Evolutionary conservation across 2,888 invertebrate genomes (phyloP), one percentile per base, ranked within the genome.

Genomic region (Clistopyga incitator): DNA sequence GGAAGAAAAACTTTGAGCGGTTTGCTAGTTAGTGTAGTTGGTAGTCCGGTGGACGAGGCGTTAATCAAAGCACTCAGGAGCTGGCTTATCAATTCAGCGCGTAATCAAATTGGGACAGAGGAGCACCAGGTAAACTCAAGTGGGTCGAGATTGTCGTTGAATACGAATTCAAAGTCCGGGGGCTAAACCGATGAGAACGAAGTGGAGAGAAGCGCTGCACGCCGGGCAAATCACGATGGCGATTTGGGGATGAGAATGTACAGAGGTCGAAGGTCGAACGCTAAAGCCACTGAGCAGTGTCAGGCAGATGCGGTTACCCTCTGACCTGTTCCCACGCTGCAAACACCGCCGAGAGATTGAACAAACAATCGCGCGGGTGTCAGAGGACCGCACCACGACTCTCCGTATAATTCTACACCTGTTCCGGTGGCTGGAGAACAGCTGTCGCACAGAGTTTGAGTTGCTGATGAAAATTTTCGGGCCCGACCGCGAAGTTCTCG

Each of bases 251-350:
- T 56, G 70, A 15, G 20, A 65, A 15, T 47, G 42, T 25, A 42
- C n/a, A 50, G 71, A 59, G 83, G 65, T 72, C 59, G 76, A 76
- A 71, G 76, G 79, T 67, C 52, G 76, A 64, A 23, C n/a, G 74
- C 65, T 54, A 59, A 76, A 79, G 61, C 61, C 71, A 68, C 83
- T 80, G n/a, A 2, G 65, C 68, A 70, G 71, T 76, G 76, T 80
- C 80, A 80, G 72, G 38, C 67, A 29, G 76, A 71, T 79, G 79
- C 67, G 83, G 83, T 77, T 80, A 70, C 78, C 78, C 78, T 34
- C 75, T 47, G 74, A 82, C 68, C 74, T 78, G 78, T 45, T 68
- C 59, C 80, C 67, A 71, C 23, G 65, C 72, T 50, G 52, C 76
- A 29, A 80, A 59, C 64, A n/a, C 67, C 52, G 52, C 34, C 45